Evolutionary conservation across 2,113 vertebrate genomes (phyloP), one percentile per base, ranked within the genome.

Genomic region (Hippocampus comes): DNA sequence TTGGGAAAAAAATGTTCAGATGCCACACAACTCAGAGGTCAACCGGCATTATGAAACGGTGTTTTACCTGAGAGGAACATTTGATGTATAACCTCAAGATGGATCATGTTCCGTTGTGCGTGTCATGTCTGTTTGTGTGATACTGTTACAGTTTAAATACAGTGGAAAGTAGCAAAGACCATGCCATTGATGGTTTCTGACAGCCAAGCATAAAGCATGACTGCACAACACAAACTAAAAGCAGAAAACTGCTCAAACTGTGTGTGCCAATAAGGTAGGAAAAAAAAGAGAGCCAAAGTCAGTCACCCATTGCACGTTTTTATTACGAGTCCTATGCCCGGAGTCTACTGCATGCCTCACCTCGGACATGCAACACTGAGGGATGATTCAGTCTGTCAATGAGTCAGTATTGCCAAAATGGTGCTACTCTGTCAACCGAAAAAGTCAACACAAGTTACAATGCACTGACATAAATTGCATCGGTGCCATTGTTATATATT

Each of bases 301-400:
- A 71, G 57, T 8, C 63, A 18, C 8, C 15, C 10, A 34, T 73
- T 43, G 57, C 56, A 67, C 25, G 59, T 64, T 79, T 72, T 48
- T n/a, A 34, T 43, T 61, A 41, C 23, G 21, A 66, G 55, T 82
- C 71, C 63, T 70, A 51, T 53, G 76, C 68, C 72, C 9, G 6
- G 18, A 67, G 65, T 66, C 70, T 20, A 61, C 63, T 63, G 8
- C 67, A 72, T 11, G 41, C 68, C 18, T 70, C 34, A 30, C 30
- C 17, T 74, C 17, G 2, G 67, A 71, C 67, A 64, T 64, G 20
- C 43, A 51, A 55, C 67, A 51, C 67, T n/a, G 27, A 55, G 67
- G 27, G 9, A 18, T 53, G 67, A 68, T 51, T 55, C 67, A 53
- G 53, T 68, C 11, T 55, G 34, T 55, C 49, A 68, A 38, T 55